Conservation (phyloP, 2,888 invertebrate species). For the Atrina japonica region DNA sequence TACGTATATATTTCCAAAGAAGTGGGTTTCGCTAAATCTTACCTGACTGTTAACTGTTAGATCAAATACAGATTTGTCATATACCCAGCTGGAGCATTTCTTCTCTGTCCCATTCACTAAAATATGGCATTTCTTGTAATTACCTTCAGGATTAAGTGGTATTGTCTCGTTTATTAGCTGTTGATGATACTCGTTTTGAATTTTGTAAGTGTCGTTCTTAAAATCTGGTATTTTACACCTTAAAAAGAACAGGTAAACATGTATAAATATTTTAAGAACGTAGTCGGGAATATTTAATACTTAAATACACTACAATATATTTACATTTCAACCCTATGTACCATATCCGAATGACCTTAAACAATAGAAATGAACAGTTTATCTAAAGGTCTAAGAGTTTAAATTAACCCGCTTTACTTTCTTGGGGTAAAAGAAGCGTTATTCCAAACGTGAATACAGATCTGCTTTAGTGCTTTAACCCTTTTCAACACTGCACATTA, state of each 20-base stretch:
- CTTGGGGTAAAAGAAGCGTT: no score
- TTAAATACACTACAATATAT: no score
- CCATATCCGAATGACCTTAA: no score
- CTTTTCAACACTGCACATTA: no score
- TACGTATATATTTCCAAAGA: not conserved
- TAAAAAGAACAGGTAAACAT: not conserved
- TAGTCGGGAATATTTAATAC: no score
- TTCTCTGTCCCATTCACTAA: conserved; percentile 19
- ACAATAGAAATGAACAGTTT: no score
- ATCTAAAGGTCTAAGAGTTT: no score
- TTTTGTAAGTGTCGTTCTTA: conserved; percentile 15
- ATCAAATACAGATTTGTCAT: conserved; percentile 23
- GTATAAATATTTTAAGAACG: no score
- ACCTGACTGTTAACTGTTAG: conserved; percentile 31
- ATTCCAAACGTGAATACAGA: no score
- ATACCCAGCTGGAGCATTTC: conserved; percentile 29
- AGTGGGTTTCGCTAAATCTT: not conserved
- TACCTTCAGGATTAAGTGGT: not conserved
- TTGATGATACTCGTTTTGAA: not conserved
- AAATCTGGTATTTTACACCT: conserved; percentile 28
- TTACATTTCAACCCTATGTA: no score
- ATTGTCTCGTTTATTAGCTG: conserved; percentile 14
- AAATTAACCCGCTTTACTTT: no score
- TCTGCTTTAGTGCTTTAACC: no score
- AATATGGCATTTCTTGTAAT: conserved; percentile 20